Evolutionary conservation across 1,140 invertebrate genomes (phyloP), one percentile per base, ranked within the genome.

Genomic region (Drosophila nigrodunni): DNA sequence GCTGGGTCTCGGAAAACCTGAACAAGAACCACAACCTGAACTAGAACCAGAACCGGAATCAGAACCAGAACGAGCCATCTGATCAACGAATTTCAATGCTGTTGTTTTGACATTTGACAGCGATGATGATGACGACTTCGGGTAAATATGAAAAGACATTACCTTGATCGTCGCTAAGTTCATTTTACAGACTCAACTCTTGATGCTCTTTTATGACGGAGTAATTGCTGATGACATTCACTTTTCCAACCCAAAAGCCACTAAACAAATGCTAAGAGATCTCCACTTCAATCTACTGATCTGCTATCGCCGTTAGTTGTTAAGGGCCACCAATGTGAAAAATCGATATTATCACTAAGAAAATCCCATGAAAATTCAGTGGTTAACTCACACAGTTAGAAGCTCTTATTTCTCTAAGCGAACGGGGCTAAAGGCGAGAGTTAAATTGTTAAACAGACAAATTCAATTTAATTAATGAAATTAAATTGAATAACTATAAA

Each of bases 91-190:
- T 21, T 43, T 58, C 57, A 59, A 58, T 77, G 74, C 64, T 82
- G 81, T 59, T 86, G 68, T 81, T 86, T 73, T 87, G 83, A 83
- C 83, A 87, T 87, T 87, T 87, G 66, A 58, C 46, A 49, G 49
- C 21, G 6, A 39, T 10, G 8, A 39, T 7, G 10, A 39, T 10
- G 37, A 39, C 44, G 49, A 49, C 66, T 37, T 60, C 30, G 13
- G 21, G 50, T 46, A 60, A 59, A 37, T 54, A 18, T 60, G 55
- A 74, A 47, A 43, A 68, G 43, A 62, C 66, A 47, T 83, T 78
- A 79, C 81, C 81, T 85, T 85, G 81, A 85, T 85, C 82, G 58
- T 78, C 65, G 80, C 52, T 62, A 64, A 68, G 80, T 78, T 75
- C 78, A 82, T 82, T 67, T 64, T 70, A 75, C 67, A 70, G 46